Evolutionary conservation across 1,140 invertebrate species (phyloP).

Genomic region (Pygmarrhopalites habei): DNA sequence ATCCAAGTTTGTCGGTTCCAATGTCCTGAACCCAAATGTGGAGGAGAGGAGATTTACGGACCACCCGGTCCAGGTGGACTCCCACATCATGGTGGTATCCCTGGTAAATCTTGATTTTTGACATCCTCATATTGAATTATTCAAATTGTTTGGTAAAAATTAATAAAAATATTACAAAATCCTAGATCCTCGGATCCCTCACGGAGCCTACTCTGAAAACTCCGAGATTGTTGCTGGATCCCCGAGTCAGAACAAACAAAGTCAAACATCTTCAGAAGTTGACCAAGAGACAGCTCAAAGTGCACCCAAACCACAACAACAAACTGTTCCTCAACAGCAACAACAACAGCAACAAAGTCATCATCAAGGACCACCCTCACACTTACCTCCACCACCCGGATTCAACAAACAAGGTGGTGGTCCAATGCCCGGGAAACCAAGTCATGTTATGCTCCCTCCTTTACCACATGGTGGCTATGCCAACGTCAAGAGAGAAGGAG

Average conservation of each 20-base stretch:
- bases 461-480: slow-evolving; percentile 51
- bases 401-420: slow-evolving; percentile 37
- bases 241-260: slow-evolving; percentile 60
- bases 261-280: slow-evolving; percentile 41
- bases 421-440: slow-evolving; percentile 33
- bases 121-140: too few relatives aligned
- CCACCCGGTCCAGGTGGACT: slow-evolving; percentile 47
- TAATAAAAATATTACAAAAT: too few relatives aligned
- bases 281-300: slow-evolving; percentile 44
- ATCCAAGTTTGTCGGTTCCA: slow-evolving; percentile 91
- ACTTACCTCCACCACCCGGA: slow-evolving; percentile 20
- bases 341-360: slow-evolving; percentile 34
- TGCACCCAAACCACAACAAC: slow-evolving; percentile 41
- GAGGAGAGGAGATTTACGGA: slow-evolving; percentile 60
- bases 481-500: slow-evolving; percentile 67
- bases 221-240: slow-evolving; percentile 69
- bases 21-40: slow-evolving; percentile 84
- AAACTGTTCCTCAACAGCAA: slow-evolving; percentile 29
- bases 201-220: slow-evolving; percentile 69
- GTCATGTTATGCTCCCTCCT: slow-evolving; percentile 59
- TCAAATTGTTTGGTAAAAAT: slow-evolving; percentile 3
- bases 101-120: slow-evolving; percentile 23
- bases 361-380: slow-evolving; percentile 1
- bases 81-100: slow-evolving; percentile 34
- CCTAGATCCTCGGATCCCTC: slow-evolving; percentile 71